Percentiles rank a stretch among this genome's conserved stretches.
Conservation (phyloP, 2,113 vertebrate species). For the Callionymus lyra region DNA sequence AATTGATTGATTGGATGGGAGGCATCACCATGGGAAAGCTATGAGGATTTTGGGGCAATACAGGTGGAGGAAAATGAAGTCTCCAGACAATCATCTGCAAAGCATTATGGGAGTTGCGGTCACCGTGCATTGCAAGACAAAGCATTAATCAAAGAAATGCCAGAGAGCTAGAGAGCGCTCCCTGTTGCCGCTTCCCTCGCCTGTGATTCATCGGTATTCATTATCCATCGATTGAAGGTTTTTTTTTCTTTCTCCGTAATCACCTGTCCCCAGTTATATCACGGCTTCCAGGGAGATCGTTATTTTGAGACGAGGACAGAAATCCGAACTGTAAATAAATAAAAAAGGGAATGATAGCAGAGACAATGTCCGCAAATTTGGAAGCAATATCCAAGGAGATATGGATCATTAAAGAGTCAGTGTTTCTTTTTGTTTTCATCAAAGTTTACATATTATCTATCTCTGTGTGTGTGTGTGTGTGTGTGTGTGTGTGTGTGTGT, state of each 20-base stretch:
- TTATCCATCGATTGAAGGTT: conserved; percentile 52
- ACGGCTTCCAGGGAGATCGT: conserved; percentile 37
- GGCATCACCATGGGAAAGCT: conserved; percentile 32
- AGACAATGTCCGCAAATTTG: no score
- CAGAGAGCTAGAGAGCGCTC: conserved; percentile 33
- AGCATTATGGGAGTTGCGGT: conserved; percentile 49
- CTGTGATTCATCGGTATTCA: conserved; percentile 53
- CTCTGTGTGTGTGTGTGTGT: no score
- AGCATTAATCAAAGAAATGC: conserved; percentile 58
- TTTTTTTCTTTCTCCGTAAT: conserved; percentile 34
- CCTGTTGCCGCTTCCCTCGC: conserved; percentile 29
- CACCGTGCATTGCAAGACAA: conserved; percentile 27
- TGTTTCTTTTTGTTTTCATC: no score
- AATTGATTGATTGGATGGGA: conserved; percentile 49
- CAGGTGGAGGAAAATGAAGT: conserved; percentile 48
- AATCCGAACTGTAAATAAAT: conserved; percentile 11
- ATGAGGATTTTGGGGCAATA: conserved; percentile 20
- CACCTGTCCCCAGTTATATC: conserved; percentile 35
- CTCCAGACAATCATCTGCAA: conserved; percentile 51
- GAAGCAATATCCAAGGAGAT: no score
- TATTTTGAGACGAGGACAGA: conserved; percentile 20
- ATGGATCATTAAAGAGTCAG: no score
- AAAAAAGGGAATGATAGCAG: conserved; percentile 1
- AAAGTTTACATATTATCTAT: no score
- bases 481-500: no score